Conservation (phyloP, 2,113 vertebrate genomes). For the Pontoporia blainvillei region DNA sequence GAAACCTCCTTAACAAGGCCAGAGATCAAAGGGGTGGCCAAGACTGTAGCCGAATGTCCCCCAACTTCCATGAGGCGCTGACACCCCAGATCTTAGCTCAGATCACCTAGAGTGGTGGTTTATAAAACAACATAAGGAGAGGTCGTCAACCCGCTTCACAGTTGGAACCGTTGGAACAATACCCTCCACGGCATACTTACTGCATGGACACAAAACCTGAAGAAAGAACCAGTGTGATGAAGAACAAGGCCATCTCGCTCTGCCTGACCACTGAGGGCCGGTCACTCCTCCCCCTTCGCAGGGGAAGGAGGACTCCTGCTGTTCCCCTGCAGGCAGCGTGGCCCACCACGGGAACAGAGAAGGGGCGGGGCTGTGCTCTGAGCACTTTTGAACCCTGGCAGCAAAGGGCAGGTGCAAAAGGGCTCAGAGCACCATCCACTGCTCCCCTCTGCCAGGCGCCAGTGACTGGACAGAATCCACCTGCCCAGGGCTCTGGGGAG, state of each 20-base stretch:
- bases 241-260: background rate
- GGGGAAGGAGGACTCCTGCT: background rate
- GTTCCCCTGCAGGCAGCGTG: background rate
- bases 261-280: background rate
- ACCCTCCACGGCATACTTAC: background rate
- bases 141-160: accelerated
- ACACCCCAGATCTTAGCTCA: background rate
- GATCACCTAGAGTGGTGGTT: background rate
- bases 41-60: background rate
- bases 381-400: conserved; percentile 75
- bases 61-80: accelerated
- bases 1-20: background rate
- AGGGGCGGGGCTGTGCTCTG: conserved; percentile 73
- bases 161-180: background rate
- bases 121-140: background rate
- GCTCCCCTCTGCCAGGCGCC: background rate
- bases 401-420: conserved; percentile 78
- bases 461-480: background rate
- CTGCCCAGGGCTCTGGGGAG: conserved; percentile 70
- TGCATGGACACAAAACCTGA: background rate
- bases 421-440: conserved; percentile 71
- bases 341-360: background rate
- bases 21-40: background rate
- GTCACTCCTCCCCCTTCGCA: background rate
- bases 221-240: background rate